Base-by-base conservation (phyloP, 2,888 invertebrate genomes). In the Stenichneumon culpator region DNA sequence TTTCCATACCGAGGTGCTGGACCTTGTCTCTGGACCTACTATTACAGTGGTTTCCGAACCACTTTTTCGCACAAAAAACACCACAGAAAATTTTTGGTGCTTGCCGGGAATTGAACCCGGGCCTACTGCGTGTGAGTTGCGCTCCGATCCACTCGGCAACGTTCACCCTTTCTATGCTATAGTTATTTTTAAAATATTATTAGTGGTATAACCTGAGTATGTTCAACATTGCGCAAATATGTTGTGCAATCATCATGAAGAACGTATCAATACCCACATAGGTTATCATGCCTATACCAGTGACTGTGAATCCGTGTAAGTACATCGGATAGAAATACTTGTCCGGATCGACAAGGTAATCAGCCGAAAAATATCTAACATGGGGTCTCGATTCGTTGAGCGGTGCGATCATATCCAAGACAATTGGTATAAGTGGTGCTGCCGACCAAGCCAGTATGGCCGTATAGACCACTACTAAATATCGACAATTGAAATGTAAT, bases 301-400 rank as follows among this genome's bases (percentile, higher is more conserved):
- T 25, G 14, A 28, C 28, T 60, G 14, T 7, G 28, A 25, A 11
- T 60, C 16, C 14, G 60, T 60, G 60, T 4, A 60, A 14, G 60
- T 16, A 5, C 1, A 60, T 60, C 28, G 60, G 28, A 28, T 60
- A 60, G 25, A 60, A 60, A 60, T 60, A 60, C 60, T 60, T 60
- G 11, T 60, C 11, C 5, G 60, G 25, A 28, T 60, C 60, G 60
- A 60, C 16, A 25, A 28, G 1, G 5, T 60, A 60, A 25, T 60
- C 16, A 7, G 60, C 16, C 14, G 25, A 14, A 16, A 28, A 60
- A 25, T 25, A 6, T 5, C 14, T 14, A 28, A 60, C 5, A 14
- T 25, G 5, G 5, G 25, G 60, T 28, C 60, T 11, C 11, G 60
- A 60, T 28, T 60, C 14, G 60, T 60, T 60, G 3, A 60, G 14